Base-by-base conservation (phyloP, 2,888 invertebrate genomes). In the Eupithecia pulchellata region DNA sequence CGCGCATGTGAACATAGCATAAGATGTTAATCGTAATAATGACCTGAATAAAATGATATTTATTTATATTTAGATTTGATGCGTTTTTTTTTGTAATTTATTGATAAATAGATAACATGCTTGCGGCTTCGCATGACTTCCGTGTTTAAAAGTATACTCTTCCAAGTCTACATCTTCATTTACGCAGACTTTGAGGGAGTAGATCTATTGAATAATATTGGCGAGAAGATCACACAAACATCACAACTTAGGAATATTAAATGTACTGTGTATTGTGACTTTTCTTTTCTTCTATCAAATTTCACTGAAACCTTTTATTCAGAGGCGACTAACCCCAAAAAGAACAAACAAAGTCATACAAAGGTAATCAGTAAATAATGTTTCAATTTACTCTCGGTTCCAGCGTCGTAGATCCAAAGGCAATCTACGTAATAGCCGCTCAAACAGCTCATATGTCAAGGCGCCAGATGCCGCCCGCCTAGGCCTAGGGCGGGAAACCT, bases 401-500 rank as follows among this genome's bases (percentile, higher is more conserved):
- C 13, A 52, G 42, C n/a, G 34, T 39, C 60, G 65, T 61, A 70
- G 65, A 69, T 67, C 66, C 47, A 36, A 61, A 65, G 72, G 67
- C 78, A 78, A 80, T 80, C 75, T 78, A 65, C 68, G 75, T 78
- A 77, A 78, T 79, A 72, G 77, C 29, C 69, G 71, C 75, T 76
- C 75, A 75, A 75, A 75, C 74, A 72, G 69, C 71, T 72, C 77
- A 74, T 77, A 77, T 68, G 75, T 74, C 75, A 77, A 72, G 68
- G 66, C 42, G 65, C 72, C 77, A 77, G 75, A 73, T 77, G 77
- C 58, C 72, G 52, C 68, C 68, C 62, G 66, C 67, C 67, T 60
- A 34, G 34, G 34, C 55, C 66, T 57, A 36, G 55, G 64, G 47
- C 34, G 11, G 20, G 11, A 4, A 32, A 61, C 57, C 32, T 57